Base-by-base conservation (phyloP, 2,797 vertebrate genomes). In the Bovichtus variegatus region DNA sequence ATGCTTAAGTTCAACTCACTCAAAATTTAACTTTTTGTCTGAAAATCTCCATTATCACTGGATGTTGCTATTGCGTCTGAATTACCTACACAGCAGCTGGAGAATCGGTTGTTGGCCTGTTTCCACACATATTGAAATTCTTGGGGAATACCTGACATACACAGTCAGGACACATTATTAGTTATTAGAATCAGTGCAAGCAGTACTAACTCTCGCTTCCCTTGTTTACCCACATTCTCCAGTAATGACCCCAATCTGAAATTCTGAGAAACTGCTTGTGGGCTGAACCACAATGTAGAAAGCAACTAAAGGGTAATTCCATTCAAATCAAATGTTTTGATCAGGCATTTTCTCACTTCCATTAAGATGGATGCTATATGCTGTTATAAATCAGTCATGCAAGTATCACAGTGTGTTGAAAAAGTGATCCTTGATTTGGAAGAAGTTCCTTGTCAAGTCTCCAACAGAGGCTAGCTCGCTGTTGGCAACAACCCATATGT, bases 181-280 rank as follows among this genome's bases (percentile, higher is more conserved):
- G 31, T 34, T 34, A 34, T 9, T 29, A 50, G 15, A 55, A 47
- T 75, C 54, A 2, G 34, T 49, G 51, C 53, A 29, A 29, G 43
- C 40, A 72, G 79, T 76, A 62, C 54, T 38, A 55, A 74, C 70
- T 74, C 71, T 59, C 29, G 9, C 46, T 81, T 47, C 36, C 57
- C 70, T 85, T 92, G 91, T 92, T 90, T 87, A 70, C 75, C 10
- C 55, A 31, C 87, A 88, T 93, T 93, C 87, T 69, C 70, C 5
- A 19, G 9, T 86, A 89, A 91, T 89, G 67, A 73, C 27, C 59
- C 7, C 38, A 4, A 58, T 62, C 87, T 82, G 83, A 80, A 76
- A 77, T 76, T 83, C 61, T 67, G 63, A 81, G 64, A 74, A 66
- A 82, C 40, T 43, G 60, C 79, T 78, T 60, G 61, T 74, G 53